phyloP scores from a whole-genome alignment of 2,888 invertebrate genomes.

The Caenorhabditis becei region DNA sequence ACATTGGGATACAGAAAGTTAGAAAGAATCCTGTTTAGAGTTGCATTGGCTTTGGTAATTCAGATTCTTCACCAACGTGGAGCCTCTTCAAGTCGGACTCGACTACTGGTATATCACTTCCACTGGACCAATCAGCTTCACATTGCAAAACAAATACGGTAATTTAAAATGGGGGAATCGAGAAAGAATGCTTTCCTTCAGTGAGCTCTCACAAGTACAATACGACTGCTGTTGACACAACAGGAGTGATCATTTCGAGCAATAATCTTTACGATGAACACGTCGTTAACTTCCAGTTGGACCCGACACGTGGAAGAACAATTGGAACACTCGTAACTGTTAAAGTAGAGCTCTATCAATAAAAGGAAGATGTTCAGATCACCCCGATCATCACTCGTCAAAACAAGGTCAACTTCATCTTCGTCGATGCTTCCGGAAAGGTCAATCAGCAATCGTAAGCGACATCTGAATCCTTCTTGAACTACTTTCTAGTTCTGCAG shows the following conservation, averaged over 20 bases:
- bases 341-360: neutral
- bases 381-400: constrained; percentile 7
- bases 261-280: constrained; percentile 16
- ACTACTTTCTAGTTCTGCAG: neutral
- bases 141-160: constrained; percentile 27
- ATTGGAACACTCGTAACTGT: constrained; percentile 25
- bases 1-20: neutral
- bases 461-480: neutral
- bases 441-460: constrained; percentile 8
- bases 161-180: neutral
- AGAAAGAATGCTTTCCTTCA: neutral
- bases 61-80: constrained; percentile 35
- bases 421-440: constrained; percentile 10
- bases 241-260: constrained; percentile 19
- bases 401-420: constrained; percentile 13
- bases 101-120: constrained; percentile 33
- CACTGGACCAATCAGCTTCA: constrained; percentile 8
- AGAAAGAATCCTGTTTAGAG: neutral
- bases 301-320: constrained; percentile 11
- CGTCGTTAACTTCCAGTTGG: constrained; percentile 29
- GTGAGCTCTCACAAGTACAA: constrained; percentile 10
- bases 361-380: constrained; percentile 14
- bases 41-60: neutral
- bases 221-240: constrained; percentile 20
- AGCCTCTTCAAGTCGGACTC: constrained; percentile 38